Conservation (phyloP, 2,888 invertebrate genomes). For the Gisinianus flammeolus region DNA sequence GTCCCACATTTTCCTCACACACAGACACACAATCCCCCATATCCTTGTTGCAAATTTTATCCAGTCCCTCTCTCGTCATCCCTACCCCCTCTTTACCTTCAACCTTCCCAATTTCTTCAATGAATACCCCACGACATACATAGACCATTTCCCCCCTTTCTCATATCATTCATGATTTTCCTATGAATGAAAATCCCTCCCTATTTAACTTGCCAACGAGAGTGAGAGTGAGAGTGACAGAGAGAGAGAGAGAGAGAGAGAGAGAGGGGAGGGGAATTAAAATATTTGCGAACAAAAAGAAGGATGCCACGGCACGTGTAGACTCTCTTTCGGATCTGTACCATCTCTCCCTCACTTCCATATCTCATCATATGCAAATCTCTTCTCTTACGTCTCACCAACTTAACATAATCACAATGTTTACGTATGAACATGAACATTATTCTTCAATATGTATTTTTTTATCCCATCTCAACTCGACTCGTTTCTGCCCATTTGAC, state of each 20-base stretch:
- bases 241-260: neutral
- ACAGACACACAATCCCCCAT: neutral
- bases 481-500: no score
- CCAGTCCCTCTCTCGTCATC: neutral
- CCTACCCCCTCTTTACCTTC: neutral
- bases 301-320: neutral
- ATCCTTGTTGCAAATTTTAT: neutral
- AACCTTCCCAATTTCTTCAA: neutral
- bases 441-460: no score
- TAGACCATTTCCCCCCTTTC: neutral
- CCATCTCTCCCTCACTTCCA: neutral
- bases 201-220: neutral
- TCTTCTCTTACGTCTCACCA: no score
- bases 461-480: no score
- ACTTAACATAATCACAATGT: no score
- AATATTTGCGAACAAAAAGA: neutral
- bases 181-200: conserved; percentile 6
- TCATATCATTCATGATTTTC: conserved; percentile 9
- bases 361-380: no score
- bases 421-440: no score
- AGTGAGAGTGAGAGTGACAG: neutral
- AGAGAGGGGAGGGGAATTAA: neutral
- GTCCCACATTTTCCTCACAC: conserved; percentile 2
- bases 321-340: no score
- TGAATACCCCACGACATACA: neutral